These are phyloP conservation scores for Pemphigus obesinymphae DNA, from an alignment of 1,140 invertebrate species.

Conservation along the genomic window DNA sequence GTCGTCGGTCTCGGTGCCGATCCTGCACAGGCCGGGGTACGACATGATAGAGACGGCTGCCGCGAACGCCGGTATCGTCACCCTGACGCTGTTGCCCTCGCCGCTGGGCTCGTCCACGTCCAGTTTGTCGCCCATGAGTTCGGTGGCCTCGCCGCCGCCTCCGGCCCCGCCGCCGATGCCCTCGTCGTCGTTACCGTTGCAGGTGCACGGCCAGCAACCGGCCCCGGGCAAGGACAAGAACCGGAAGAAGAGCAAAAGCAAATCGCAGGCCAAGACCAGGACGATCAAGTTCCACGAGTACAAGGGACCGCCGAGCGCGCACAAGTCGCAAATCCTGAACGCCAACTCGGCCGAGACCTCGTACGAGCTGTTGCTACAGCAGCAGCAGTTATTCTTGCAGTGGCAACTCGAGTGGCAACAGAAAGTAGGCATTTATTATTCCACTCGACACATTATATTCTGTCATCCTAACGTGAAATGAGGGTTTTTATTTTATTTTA, in stretches of 20 bases:
- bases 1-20: not conserved
- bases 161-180: conserved; percentile 54
- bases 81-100: conserved; percentile 14
- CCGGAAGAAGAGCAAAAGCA: conserved; percentile 76
- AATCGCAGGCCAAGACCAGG: conserved; percentile 73
- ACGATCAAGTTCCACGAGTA: conserved; percentile 98
- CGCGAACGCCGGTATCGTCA: conserved; percentile 61
- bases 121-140: conserved; percentile 44
- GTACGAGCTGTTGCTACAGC: conserved; percentile 86
- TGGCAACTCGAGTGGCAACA: conserved; percentile 78
- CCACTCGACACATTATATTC: no score
- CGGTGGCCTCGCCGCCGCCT: conserved; percentile 45
- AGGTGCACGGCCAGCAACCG: conserved; percentile 57
- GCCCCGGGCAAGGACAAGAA: conserved; percentile 73
- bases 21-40: conserved; percentile 4
- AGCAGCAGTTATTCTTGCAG: conserved; percentile 87
- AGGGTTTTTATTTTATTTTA: not conserved
- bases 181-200: conserved; percentile 49
- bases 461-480: no score
- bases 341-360: conserved; percentile 68
- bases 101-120: conserved; percentile 44
- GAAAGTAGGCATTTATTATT: conserved; percentile 54
- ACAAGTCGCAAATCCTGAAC: conserved; percentile 59
- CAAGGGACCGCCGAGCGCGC: conserved; percentile 90
- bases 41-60: conserved; percentile 57